Conservation (phyloP, 2,113 vertebrate genomes). For the Peromyscus maniculatus region DNA sequence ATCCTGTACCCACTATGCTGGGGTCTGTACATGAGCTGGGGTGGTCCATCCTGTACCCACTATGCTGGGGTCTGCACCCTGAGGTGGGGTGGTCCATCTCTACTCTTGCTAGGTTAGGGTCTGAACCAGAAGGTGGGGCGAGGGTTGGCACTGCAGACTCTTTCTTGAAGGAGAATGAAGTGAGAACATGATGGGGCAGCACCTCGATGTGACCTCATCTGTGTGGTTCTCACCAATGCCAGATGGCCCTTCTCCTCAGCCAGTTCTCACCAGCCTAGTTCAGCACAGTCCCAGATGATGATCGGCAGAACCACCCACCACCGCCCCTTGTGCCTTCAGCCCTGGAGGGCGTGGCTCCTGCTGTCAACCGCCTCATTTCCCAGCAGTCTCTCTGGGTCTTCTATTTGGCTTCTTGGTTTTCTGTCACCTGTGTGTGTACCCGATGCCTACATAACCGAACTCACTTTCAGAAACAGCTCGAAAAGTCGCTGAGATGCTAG, state of each 20-base stretch:
- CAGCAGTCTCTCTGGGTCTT: background rate
- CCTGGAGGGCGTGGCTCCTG: background rate
- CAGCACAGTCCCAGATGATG: no score
- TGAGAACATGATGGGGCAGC: background rate
- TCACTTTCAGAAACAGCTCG: background rate
- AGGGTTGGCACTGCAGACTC: background rate
- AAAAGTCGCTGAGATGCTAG: background rate
- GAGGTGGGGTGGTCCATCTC: no score
- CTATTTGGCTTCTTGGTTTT: background rate
- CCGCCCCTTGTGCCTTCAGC: no score
- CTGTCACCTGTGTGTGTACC: background rate
- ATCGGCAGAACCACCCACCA: no score
- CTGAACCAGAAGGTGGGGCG: no score
- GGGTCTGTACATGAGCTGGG: background rate
- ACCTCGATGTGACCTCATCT: background rate
- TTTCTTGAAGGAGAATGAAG: background rate
- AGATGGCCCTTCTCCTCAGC: background rate
- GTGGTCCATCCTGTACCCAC: no score
- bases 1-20: background rate
- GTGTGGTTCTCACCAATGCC: background rate
- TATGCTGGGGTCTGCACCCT: background rate
- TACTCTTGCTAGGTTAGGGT: background rate
- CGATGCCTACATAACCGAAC: background rate
- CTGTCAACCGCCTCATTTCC: rapidly evolving
- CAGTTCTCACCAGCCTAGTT: background rate